Evolutionary conservation across 2,113 vertebrate species (phyloP).

Genomic region (Notothenia rossii): DNA sequence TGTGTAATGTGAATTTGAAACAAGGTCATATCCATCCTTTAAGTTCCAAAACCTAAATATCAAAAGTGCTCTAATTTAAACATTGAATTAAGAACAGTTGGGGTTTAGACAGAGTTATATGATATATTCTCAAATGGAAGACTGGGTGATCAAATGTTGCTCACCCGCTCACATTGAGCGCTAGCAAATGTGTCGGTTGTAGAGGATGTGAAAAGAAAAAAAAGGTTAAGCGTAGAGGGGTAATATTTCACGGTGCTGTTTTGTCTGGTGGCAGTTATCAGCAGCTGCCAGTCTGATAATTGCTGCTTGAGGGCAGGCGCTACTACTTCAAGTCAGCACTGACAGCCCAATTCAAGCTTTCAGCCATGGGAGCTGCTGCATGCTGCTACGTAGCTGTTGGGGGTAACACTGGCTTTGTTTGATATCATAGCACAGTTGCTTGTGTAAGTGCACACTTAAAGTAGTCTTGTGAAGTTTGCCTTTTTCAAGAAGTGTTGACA

Average conservation of each 20-base stretch:
- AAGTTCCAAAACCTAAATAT: background rate
- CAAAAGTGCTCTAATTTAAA: background rate
- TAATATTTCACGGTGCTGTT: slow-evolving; percentile 73
- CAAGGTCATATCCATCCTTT: background rate
- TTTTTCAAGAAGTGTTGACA: slow-evolving; percentile 7
- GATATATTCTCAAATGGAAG: slow-evolving; percentile 6
- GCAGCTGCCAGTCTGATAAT: slow-evolving; percentile 82
- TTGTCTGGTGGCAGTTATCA: slow-evolving; percentile 80
- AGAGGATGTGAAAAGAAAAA: slow-evolving; percentile 49
- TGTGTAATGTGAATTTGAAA: background rate
- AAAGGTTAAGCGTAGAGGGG: slow-evolving; percentile 38
- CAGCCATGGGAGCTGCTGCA: slow-evolving; percentile 49
- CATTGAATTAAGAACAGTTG: background rate
- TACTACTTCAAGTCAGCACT: slow-evolving; percentile 69
- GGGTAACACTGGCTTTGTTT: slow-evolving; percentile 61
- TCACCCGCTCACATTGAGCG: slow-evolving; percentile 11
- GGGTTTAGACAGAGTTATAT: background rate
- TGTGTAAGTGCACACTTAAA: slow-evolving; percentile 44
- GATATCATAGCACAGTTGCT: slow-evolving; percentile 53
- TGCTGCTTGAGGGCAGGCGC: slow-evolving; percentile 69
- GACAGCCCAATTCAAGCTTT: slow-evolving; percentile 74
- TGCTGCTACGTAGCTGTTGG: slow-evolving; percentile 61
- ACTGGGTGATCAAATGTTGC: slow-evolving; percentile 15
- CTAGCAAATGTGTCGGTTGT: slow-evolving; percentile 40
- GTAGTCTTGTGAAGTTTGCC: slow-evolving; percentile 24